A percentile compares a stretch with the other conserved stretches of the same genome.
Conservation (phyloP, 1,140 invertebrate species). For the Drosophila paulistorum region DNA sequence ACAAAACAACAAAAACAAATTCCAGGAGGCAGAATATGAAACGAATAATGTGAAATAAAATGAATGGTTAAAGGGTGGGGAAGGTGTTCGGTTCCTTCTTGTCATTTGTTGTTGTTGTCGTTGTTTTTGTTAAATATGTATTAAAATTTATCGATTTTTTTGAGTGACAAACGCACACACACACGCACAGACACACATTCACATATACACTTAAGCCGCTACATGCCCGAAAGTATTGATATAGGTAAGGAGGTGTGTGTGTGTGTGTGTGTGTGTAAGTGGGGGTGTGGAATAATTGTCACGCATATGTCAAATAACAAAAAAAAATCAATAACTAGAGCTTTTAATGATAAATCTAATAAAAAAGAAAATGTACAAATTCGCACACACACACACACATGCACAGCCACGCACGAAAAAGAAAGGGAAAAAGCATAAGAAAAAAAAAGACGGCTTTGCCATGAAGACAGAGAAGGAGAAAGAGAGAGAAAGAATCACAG, state of each 20-base stretch:
- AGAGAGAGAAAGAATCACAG: constrained; percentile 29
- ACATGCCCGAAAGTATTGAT: background rate
- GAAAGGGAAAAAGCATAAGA: constrained; percentile 41
- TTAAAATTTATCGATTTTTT: constrained; percentile 73
- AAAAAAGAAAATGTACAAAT: background rate
- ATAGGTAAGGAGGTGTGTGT: background rate
- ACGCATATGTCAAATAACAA: constrained; percentile 11
- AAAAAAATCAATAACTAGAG: constrained; percentile 44
- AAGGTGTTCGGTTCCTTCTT: constrained; percentile 13
- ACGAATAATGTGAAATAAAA: constrained; percentile 1
- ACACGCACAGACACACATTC: constrained; percentile 11
- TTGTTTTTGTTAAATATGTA: constrained; percentile 38
- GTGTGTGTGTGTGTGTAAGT: no score
- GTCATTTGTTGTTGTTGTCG: no score
- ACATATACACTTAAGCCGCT: constrained; percentile 16
- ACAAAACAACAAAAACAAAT: constrained; percentile 3
- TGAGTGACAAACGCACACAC: constrained; percentile 55
- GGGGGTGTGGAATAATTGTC: background rate
- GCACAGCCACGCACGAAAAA: constrained; percentile 49
- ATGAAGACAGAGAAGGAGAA: constrained; percentile 6
- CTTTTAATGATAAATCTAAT: background rate
- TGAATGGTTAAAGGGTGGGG: background rate
- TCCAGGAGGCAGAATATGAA: background rate
- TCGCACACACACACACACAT: constrained; percentile 30
- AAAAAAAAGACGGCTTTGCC: constrained; percentile 44